phyloP scores from a whole-genome alignment of 2,113 vertebrate species.

The Astur gentilis region DNA sequence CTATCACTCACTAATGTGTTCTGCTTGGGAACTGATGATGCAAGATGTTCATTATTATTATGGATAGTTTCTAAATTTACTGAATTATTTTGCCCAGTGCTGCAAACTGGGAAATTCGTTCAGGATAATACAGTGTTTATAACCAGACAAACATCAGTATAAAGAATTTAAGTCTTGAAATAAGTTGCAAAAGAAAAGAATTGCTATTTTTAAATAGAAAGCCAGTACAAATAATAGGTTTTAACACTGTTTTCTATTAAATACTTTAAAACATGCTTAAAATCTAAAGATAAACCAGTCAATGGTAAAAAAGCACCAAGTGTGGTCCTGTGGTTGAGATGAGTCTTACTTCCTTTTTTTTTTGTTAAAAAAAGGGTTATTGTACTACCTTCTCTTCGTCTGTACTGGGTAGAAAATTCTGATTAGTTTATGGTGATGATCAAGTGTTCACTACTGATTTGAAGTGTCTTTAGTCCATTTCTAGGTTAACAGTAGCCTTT shows the following conservation, averaged over 20 bases:
- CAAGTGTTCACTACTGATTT: neutral
- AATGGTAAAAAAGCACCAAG: neutral
- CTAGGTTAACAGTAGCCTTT: neutral
- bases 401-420: neutral
- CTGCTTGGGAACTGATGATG: constrained; percentile 1
- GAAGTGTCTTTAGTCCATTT: neutral
- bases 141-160: too few species aligned
- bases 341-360: neutral
- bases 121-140: neutral
- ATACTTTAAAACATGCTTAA: neutral
- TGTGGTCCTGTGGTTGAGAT: neutral
- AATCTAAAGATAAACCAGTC: neutral
- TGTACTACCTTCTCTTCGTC: neutral
- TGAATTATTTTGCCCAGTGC: neutral
- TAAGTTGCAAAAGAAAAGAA: neutral
- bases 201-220: neutral
- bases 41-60: neutral
- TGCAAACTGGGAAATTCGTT: neutral
- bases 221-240: neutral
- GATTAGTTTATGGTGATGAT: neutral
- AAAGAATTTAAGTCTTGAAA: neutral
- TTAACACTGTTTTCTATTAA: neutral
- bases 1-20: neutral
- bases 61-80: neutral
- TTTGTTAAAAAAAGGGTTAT: neutral